phyloP scores from a whole-genome alignment of 2,113 vertebrate species.

The Ascaphus truei region DNA sequence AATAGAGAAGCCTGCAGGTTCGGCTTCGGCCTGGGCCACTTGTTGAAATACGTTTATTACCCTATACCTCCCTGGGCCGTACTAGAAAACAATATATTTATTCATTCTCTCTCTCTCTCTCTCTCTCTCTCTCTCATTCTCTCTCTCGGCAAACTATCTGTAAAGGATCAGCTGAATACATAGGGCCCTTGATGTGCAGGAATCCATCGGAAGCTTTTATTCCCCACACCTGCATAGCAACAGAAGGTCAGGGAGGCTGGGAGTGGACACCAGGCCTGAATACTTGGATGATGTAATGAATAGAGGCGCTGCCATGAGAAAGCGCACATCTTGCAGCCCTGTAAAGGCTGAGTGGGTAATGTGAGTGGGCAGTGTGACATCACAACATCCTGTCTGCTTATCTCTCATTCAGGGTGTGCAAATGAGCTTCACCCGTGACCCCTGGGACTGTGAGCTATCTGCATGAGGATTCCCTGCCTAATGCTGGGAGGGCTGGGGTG shows the following conservation, averaged over 20 bases:
- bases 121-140: too few relatives aligned
- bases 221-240: slow-evolving; percentile 23
- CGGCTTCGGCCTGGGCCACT: too few relatives aligned
- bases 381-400: slow-evolving; percentile 51
- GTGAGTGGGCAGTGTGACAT: slow-evolving; percentile 25
- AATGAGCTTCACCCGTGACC: slow-evolving; percentile 68
- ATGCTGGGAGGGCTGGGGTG: slow-evolving; percentile 39
- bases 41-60: too few relatives aligned
- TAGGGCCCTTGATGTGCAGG: slow-evolving; percentile 13
- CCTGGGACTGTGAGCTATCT: slow-evolving; percentile 36
- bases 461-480: slow-evolving; percentile 20
- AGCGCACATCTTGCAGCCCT: not conserved
- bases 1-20: too few relatives aligned
- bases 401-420: slow-evolving; percentile 45
- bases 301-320: not conserved
- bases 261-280: not conserved
- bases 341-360: slow-evolving; percentile 6
- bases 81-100: too few relatives aligned
- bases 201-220: not conserved
- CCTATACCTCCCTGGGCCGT: too few relatives aligned
- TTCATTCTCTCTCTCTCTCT: too few relatives aligned
- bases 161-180: not conserved
- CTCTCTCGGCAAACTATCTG: too few relatives aligned
- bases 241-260: slow-evolving; percentile 1
- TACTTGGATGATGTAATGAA: slow-evolving; percentile 42